These are phyloP conservation scores for Myathropa florea DNA, from an alignment of 2,888 invertebrate species.

Conservation along the genomic window DNA sequence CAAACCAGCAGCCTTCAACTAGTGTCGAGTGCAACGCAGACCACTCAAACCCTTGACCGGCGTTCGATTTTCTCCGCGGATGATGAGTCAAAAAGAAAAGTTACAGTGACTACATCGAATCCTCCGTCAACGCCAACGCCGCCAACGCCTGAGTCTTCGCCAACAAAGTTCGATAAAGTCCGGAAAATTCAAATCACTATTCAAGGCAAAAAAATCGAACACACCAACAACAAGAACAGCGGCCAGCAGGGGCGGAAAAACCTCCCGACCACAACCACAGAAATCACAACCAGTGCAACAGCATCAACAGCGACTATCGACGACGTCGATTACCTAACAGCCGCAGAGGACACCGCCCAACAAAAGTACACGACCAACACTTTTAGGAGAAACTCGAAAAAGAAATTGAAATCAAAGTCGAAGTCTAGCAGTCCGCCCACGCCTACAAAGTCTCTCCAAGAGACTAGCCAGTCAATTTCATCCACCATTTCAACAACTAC, in stretches of 20 bases:
- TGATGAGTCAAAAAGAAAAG: slow-evolving; percentile 42
- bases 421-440: slow-evolving; percentile 37
- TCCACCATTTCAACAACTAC: slow-evolving; percentile 66
- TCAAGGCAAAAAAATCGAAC: slow-evolving; percentile 78
- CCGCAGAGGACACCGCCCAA: slow-evolving; percentile 25
- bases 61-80: slow-evolving; percentile 45
- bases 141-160: slow-evolving; percentile 63
- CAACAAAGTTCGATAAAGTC: slow-evolving; percentile 71
- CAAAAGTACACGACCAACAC: slow-evolving; percentile 35
- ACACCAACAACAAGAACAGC: slow-evolving; percentile 58
- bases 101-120: slow-evolving; percentile 50
- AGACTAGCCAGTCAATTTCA: slow-evolving; percentile 43
- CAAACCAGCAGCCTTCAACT: slow-evolving; percentile 13
- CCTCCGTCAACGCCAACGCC: slow-evolving; percentile 55
- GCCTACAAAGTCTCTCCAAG: slow-evolving; percentile 6
- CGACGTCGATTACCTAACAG: slow-evolving; percentile 58
- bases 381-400: slow-evolving; percentile 66
- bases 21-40: slow-evolving; percentile 70
- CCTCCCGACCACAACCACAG: slow-evolving; percentile 75
- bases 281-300: slow-evolving; percentile 73
- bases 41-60: slow-evolving; percentile 68
- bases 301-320: slow-evolving; percentile 25
- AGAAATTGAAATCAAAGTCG: slow-evolving; percentile 70
- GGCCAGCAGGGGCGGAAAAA: slow-evolving; percentile 66
- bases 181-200: slow-evolving; percentile 79